Base-by-base conservation (phyloP, 2,113 vertebrate genomes). In the Himantopus leucocephalus region DNA sequence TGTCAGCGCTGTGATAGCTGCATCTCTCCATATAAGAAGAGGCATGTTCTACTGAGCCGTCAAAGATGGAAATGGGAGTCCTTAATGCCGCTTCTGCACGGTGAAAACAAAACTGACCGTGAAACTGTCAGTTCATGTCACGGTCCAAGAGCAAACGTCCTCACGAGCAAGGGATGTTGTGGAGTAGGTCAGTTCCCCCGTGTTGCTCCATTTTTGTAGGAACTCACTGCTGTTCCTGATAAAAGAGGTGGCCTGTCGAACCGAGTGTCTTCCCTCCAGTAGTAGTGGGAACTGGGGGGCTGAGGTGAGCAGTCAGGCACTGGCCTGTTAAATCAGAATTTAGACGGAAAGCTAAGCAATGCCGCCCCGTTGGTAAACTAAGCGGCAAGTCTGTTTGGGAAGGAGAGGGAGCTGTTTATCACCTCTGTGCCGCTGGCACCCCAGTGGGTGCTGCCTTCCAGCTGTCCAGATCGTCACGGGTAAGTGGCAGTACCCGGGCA, bases 51-150 rank as follows among this genome's bases (percentile, higher is more conserved):
- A 13, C 92, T 74, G 79, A 94, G 92, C 92, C 2, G 3, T 67
- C 85, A 64, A 35, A 89, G 92, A 29, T 91, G 89, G 92, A 60
- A 94, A 78, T 1, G 58, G 77, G 81, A 94, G 53, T 27, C 73
- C 81, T 63, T 48, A 52, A 11, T 9, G 50, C 94, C 68, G 32
- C 93, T 85, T 21, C 74, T 87, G 81, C 66, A 27, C 0, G 1
- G n/a, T 34, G 89, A 43, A 79, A 94, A 41, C 84, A 89, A 87
- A 94, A 62, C 84, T 5, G 0, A 79, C 77, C 3, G 10, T 68
- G 93, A 90, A 79, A 58, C 67, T 88, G 80, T 53, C 89, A 75
- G 32, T n/a, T 85, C 23, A 5, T 27, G 68, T 84, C 86, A 59
- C 0, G 1, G 50, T 66, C 92, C 88, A 14, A 63, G 73, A 68